Evolutionary conservation across 2,113 vertebrate species (phyloP).

Genomic region (Eulacestoma nigropectus): DNA sequence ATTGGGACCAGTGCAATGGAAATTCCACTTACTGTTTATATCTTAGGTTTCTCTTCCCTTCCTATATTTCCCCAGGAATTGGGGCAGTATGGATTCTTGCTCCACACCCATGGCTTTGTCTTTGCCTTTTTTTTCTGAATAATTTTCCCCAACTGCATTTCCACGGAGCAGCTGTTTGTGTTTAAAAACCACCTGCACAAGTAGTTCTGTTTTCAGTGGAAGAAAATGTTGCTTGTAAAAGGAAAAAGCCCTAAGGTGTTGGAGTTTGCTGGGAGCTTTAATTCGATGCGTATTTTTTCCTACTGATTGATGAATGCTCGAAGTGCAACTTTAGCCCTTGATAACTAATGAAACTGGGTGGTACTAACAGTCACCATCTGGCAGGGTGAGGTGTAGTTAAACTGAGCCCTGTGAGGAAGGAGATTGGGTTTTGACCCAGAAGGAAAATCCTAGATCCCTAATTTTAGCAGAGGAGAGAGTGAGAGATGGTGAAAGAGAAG

Average conservation of each 20-base stretch:
- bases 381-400: constrained; percentile 17
- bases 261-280: constrained; percentile 66
- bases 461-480: not conserved
- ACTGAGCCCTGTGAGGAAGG: constrained; percentile 24
- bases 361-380: constrained; percentile 37
- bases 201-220: constrained; percentile 72
- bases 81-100: constrained; percentile 25
- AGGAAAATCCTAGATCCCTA: constrained; percentile 15
- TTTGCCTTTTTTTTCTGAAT: constrained; percentile 14
- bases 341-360: constrained; percentile 62
- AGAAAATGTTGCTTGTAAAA: constrained; percentile 73
- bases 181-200: constrained; percentile 75
- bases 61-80: constrained; percentile 38
- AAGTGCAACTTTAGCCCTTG: constrained; percentile 68
- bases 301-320: constrained; percentile 67
- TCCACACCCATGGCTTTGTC: constrained; percentile 62
- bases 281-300: constrained; percentile 72
- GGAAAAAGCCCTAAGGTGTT: constrained; percentile 69
- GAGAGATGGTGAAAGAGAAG: not conserved
- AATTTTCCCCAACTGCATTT: constrained; percentile 59
- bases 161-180: constrained; percentile 72
- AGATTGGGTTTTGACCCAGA: constrained; percentile 49
- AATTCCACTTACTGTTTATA: constrained; percentile 68
- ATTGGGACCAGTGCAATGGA: constrained; percentile 54
- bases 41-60: constrained; percentile 47